A percentile compares a stretch with the other conserved stretches of the same genome.
Evolutionary conservation across 2,797 vertebrate species (phyloP).

Genomic region (Periparus ater): DNA sequence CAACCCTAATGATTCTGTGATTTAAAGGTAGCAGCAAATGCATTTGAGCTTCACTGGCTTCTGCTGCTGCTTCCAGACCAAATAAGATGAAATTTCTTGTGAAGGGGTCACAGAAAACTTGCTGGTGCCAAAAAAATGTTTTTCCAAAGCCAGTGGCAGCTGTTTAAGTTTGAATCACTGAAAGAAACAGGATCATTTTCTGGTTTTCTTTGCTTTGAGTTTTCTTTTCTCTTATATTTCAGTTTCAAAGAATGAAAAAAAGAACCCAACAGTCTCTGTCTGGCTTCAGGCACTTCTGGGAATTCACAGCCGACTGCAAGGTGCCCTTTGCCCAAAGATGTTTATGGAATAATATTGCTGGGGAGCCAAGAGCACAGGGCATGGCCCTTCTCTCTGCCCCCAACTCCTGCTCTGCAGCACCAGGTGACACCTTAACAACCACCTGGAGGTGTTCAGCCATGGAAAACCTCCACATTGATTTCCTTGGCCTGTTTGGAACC

Average conservation of each 20-base stretch:
- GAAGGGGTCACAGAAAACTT: not conserved
- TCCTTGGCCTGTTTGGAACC: not conserved
- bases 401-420: not conserved
- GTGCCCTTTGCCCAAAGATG: not conserved
- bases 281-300: not conserved
- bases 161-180: not conserved
- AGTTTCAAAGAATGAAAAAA: not conserved
- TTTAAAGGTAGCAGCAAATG: not conserved
- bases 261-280: not conserved
- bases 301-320: not conserved
- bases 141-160: not conserved
- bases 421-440: not conserved
- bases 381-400: accelerated
- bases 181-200: not conserved
- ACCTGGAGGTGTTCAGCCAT: not conserved
- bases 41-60: not conserved
- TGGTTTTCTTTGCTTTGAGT: not conserved
- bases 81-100: not conserved
- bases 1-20: not conserved
- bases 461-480: not conserved
- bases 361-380: not conserved
- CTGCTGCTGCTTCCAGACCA: not conserved
- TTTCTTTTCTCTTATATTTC: not conserved
- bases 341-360: not conserved
- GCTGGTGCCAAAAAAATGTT: not conserved